These are phyloP conservation scores for Megaptera novaeangliae DNA, from an alignment of 2,113 vertebrate species.

Conservation along the genomic window DNA sequence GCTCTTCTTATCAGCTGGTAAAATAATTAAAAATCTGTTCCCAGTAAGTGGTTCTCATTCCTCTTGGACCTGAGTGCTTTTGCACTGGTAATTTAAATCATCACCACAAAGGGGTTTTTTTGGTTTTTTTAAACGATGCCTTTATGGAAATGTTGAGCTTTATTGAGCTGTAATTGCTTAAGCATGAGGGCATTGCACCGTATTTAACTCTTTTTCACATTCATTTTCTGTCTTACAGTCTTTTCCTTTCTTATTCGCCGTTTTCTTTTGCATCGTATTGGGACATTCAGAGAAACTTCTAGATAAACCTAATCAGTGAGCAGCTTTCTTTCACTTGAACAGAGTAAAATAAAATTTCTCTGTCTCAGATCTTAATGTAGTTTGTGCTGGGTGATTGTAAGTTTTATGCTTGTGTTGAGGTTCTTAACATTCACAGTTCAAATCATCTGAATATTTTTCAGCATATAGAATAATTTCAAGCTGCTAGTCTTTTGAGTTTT, in stretches of 20 bases:
- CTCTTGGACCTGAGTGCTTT: not conserved
- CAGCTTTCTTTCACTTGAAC: not conserved
- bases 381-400: not conserved
- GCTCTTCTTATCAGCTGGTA: constrained; percentile 24
- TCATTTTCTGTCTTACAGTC: not conserved
- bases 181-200: not conserved
- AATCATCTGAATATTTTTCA: not conserved
- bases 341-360: not conserved
- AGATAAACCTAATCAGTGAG: not conserved
- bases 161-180: constrained; percentile 26
- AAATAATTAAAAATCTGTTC: constrained; percentile 48
- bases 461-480: not conserved
- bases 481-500: not conserved
- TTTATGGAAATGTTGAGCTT: constrained; percentile 28
- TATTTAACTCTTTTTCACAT: constrained; percentile 37
- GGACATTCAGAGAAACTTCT: constrained; percentile 19
- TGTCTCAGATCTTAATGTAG: not conserved
- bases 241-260: not conserved
- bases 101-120: not conserved
- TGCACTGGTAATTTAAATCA: not conserved
- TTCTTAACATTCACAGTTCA: not conserved
- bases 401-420: not conserved
- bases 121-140: not conserved
- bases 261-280: constrained; percentile 46
- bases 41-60: not conserved